Base-by-base conservation (phyloP, 1,140 invertebrate species). In the Glossosoma conforme region DNA sequence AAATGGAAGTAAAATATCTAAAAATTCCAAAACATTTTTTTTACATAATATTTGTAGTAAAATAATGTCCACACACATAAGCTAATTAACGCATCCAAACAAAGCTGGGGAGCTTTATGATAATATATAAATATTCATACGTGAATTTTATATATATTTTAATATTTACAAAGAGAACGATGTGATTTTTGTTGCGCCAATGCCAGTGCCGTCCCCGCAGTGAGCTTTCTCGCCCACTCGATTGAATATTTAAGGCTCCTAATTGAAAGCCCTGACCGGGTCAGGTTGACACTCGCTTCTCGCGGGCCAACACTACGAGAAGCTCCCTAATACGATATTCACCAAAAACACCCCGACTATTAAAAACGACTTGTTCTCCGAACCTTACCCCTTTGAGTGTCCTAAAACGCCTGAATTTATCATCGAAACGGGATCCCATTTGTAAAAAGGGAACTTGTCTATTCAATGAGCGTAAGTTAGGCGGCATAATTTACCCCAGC, bases 221-320 rank as follows among this genome's bases (percentile, higher is more conserved):
- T 11, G 11, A 33, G 15, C 32, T 33, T 4, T 11, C 32, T 13
- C 32, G 32, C 18, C 37, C 24, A 1, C 3, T 1, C 33, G 35
- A 37, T 44, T 38, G 42, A 45, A 52, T 52, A 52, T 52, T 52
- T 52, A 52, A 13, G 30, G 20, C 21, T 22, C 42, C 41, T 52
- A 52, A 52, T 52, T 52, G 50, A 52, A 52, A 32, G 43, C 35
- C 35, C 22, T 41, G 40, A 51, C 40, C 48, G 22, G 48, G 48
- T 51, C 48, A 51, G 41, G n/a, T 15, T 4, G 32, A n/a, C 25
- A 25, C 21, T 28, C 15, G 15, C 13, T n/a, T 28, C 10, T 13
- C 22, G 5, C 14, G n/a, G 5, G 11, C 37, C 20, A 13, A 11
- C 15, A 13, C 35, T 9, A 37, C 35, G 35, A 37, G 6, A 14